Evolutionary conservation across 2,888 invertebrate species (phyloP), one percentile per base, ranked within the genome.

Genomic region (Apamea crenata): DNA sequence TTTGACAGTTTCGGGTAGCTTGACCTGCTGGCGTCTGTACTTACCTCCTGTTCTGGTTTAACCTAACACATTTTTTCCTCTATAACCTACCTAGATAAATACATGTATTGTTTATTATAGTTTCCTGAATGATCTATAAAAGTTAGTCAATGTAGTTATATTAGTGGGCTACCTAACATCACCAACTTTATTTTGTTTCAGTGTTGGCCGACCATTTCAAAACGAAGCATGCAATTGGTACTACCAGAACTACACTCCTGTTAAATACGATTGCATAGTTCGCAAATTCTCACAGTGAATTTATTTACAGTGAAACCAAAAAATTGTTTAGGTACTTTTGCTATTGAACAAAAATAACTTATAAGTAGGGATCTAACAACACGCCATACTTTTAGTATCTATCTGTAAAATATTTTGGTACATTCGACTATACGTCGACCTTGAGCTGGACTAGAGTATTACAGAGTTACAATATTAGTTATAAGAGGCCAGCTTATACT

Each of bases 201-300:
- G 97, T 78, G 94, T 97, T 74, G 97, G 97, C 0, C 95, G 95
- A 56, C 97, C 97, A 0, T 97, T 96, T 87, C 94, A 93, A 85
- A 96, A 96, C 74, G 97, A 97, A 93, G 97, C 97, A 0, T 97
- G 97, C 90, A 97, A 96, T 82, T 97, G 97, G 97, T 97, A 97
- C 88, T 96, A 97, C 89, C 89, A 94, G 77, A 95, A 97, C 82
- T 97, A 97, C 89, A 97, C 97, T 0, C 95, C 97, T 8, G 94
- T 96, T 1, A 95, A 96, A 87, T 95, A 94, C 82, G 91, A 96
- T 59, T 92, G 91, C 69, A 95, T 96, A 18, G 0, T 94, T 44
- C 91, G 96, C 50, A 96, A 95, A 92, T 96, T 96, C 92, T 93
- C 95, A 53, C 0, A 36, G 10, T 76, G 21, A 76, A 77, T 77